Conservation (phyloP, 2,888 invertebrate genomes). For the Coenonympha glycerion region DNA sequence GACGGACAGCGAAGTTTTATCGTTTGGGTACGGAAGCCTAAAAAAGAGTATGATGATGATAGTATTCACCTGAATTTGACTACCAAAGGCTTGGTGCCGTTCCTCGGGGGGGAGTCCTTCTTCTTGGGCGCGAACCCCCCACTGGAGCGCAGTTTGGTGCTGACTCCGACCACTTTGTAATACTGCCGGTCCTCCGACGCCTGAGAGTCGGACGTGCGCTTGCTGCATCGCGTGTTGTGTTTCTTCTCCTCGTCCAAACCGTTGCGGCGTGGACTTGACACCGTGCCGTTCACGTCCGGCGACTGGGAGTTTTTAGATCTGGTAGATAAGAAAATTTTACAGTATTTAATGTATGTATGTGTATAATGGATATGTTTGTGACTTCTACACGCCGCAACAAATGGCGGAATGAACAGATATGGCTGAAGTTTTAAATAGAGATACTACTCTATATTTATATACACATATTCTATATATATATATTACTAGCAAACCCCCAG, state of each 20-base stretch:
- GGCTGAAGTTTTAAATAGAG: too few relatives aligned
- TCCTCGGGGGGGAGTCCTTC: constrained; percentile 67
- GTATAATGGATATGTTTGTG: background rate
- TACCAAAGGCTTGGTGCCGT: constrained; percentile 75
- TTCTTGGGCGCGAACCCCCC: constrained; percentile 54
- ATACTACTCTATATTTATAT: too few relatives aligned
- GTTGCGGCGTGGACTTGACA: constrained; percentile 53
- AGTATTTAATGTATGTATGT: background rate
- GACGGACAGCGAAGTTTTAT: too few relatives aligned
- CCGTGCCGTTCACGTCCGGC: constrained; percentile 49
- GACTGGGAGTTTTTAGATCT: constrained; percentile 47
- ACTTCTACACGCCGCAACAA: too few relatives aligned
- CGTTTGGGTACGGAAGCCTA: too few relatives aligned
- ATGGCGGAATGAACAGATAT: too few relatives aligned
- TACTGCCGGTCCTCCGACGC: constrained; percentile 67
- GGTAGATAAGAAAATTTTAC: background rate
- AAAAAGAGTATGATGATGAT: too few relatives aligned
- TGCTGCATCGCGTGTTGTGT: constrained; percentile 57
- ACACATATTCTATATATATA: too few relatives aligned
- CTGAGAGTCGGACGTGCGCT: constrained; percentile 34
- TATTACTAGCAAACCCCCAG: too few relatives aligned
- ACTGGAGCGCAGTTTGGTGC: constrained; percentile 80
- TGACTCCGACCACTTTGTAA: constrained; percentile 83
- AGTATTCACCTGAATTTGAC: too few relatives aligned
- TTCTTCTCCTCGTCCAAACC: constrained; percentile 53